These are phyloP conservation scores for Tiliacea citrago DNA, from an alignment of 2,888 invertebrate species.

Conservation along the genomic window DNA sequence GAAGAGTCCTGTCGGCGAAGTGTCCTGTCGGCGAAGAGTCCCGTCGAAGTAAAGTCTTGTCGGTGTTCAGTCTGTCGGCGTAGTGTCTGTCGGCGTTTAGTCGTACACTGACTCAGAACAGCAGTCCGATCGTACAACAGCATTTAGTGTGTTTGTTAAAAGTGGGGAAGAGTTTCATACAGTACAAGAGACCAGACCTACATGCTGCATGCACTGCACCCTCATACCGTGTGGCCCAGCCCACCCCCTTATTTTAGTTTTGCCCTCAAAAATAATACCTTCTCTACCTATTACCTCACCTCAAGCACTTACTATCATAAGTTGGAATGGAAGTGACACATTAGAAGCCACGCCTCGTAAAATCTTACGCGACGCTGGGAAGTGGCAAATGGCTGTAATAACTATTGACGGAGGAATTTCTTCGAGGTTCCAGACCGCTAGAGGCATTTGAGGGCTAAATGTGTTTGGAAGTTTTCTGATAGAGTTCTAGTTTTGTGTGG, in stretches of 20 bases:
- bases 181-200: too few relatives aligned
- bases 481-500: background rate
- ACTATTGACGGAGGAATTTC: conserved; percentile 48
- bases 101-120: too few relatives aligned
- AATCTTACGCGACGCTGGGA: conserved; percentile 45
- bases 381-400: conserved; percentile 39
- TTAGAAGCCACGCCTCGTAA: conserved; percentile 46
- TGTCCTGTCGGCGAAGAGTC: too few relatives aligned
- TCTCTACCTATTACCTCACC: conserved; percentile 19
- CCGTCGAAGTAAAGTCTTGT: too few relatives aligned
- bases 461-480: conserved; percentile 25
- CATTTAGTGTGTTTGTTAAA: too few relatives aligned
- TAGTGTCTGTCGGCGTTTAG: too few relatives aligned
- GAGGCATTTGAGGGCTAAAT: conserved; percentile 7
- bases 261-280: background rate
- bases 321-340: conserved; percentile 29
- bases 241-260: background rate
- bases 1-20: too few relatives aligned
- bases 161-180: too few relatives aligned
- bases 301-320: conserved; percentile 41
- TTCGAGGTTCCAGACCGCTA: conserved; percentile 3
- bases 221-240: background rate
- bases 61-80: too few relatives aligned
- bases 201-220: background rate
- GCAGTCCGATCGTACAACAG: too few relatives aligned